Conservation (phyloP, 2,113 vertebrate species). For the Sminthopsis crassicaudata region DNA sequence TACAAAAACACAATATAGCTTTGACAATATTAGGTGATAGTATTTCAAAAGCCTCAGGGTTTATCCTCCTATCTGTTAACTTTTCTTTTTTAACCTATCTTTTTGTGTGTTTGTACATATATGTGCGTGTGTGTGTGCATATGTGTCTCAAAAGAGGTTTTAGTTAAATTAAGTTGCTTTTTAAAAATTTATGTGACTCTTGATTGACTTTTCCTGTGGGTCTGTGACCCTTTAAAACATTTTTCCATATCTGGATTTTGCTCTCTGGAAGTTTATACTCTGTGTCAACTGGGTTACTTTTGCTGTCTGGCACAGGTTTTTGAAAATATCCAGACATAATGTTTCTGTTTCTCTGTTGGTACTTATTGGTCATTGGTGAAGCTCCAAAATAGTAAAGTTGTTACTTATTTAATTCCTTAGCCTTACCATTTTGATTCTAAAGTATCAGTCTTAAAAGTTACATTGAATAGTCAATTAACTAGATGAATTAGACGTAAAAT, state of each 20-base stretch:
- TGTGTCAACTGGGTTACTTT: constrained; percentile 11
- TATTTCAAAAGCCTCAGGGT: background rate
- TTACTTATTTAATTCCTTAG: background rate
- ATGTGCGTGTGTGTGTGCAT: too few relatives aligned
- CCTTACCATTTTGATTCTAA: constrained; percentile 7
- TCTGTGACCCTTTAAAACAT: background rate
- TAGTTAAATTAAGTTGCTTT: background rate
- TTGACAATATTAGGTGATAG: background rate
- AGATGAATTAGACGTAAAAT: background rate
- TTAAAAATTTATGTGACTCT: background rate
- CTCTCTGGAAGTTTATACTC: constrained; percentile 9
- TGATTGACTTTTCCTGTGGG: background rate
- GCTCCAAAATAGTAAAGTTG: constrained; percentile 16
- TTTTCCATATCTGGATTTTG: constrained; percentile 5
- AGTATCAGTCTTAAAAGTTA: background rate
- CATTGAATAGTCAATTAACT: background rate
- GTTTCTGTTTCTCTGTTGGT: constrained; percentile 36
- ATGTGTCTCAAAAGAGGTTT: background rate
- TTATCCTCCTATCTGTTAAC: background rate
- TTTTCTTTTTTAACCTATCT: background rate
- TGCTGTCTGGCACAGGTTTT: background rate
- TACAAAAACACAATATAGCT: background rate
- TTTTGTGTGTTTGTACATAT: too few relatives aligned
- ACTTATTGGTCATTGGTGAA: background rate
- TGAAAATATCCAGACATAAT: background rate